Evolutionary conservation across 2,797 vertebrate species (phyloP).

Genomic region (Argyrosomus regius): DNA sequence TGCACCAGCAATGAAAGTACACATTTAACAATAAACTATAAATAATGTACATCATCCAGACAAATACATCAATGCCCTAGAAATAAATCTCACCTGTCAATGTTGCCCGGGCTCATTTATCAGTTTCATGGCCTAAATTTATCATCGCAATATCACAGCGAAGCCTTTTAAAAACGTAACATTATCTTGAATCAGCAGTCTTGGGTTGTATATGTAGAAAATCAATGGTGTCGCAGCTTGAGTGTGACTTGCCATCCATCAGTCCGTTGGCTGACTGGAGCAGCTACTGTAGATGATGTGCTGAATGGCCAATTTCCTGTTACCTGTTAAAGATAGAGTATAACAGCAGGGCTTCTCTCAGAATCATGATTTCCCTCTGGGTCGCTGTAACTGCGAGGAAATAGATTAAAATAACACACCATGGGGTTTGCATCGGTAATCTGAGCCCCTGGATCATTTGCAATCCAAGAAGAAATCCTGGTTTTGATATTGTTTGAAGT

Average conservation of each 20-base stretch:
- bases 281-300: conserved; percentile 66
- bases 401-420: conserved; percentile 47
- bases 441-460: conserved; percentile 32
- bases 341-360: conserved; percentile 8
- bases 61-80: conserved; percentile 44
- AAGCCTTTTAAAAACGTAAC: conserved; percentile 63
- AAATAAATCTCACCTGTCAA: conserved; percentile 58
- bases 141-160: conserved; percentile 38
- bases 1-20: conserved; percentile 9
- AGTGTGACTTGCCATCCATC: conserved; percentile 73
- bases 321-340: conserved; percentile 69
- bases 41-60: conserved; percentile 36
- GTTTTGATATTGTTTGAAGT: conserved; percentile 42
- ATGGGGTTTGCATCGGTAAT: conserved; percentile 50
- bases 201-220: conserved; percentile 64
- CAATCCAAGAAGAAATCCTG: conserved; percentile 18
- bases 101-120: conserved; percentile 42
- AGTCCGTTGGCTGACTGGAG: conserved; percentile 60
- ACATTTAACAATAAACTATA: conserved; percentile 33
- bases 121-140: conserved; percentile 57
- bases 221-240: conserved; percentile 74
- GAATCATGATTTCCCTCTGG: conserved; percentile 45
- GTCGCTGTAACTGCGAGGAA: conserved; percentile 24
- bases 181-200: conserved; percentile 78
- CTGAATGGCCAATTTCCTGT: conserved; percentile 77